These are phyloP conservation scores for Excalfactoria chinensis DNA, from an alignment of 2,113 vertebrate species.

Conservation along the genomic window DNA sequence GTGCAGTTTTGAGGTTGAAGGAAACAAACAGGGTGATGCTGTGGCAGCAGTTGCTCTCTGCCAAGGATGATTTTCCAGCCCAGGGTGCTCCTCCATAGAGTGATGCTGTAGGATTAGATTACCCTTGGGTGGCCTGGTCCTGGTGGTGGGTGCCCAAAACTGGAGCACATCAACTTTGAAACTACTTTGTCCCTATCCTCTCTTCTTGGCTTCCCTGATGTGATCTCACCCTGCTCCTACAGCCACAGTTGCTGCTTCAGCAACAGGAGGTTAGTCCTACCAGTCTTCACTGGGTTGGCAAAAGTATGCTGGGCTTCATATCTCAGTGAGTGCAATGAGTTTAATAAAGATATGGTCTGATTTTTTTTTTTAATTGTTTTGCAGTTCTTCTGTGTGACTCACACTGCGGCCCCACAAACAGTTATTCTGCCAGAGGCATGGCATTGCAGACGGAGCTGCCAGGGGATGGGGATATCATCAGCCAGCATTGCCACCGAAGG, in stretches of 20 bases:
- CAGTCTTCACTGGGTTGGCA: fast-evolving
- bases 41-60: background rate
- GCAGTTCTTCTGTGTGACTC: background rate
- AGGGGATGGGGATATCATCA: background rate
- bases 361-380: background rate
- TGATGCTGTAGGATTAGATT: background rate
- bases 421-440: fast-evolving
- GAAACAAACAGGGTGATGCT: background rate
- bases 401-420: background rate
- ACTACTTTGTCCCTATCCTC: too few relatives aligned
- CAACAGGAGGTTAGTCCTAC: background rate
- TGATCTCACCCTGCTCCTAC: background rate
- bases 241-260: background rate
- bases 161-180: too few relatives aligned
- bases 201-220: fast-evolving
- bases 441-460: background rate
- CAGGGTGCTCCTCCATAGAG: fast-evolving
- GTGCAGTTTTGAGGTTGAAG: fast-evolving
- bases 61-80: fast-evolving
- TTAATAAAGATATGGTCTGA: fast-evolving
- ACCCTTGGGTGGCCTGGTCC: background rate
- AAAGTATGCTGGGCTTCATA: fast-evolving
- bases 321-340: fast-evolving
- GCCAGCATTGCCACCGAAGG: background rate
- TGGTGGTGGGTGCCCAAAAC: background rate